phyloP scores from a whole-genome alignment of 2,113 vertebrate species.

The Hyperopisus bebe region DNA sequence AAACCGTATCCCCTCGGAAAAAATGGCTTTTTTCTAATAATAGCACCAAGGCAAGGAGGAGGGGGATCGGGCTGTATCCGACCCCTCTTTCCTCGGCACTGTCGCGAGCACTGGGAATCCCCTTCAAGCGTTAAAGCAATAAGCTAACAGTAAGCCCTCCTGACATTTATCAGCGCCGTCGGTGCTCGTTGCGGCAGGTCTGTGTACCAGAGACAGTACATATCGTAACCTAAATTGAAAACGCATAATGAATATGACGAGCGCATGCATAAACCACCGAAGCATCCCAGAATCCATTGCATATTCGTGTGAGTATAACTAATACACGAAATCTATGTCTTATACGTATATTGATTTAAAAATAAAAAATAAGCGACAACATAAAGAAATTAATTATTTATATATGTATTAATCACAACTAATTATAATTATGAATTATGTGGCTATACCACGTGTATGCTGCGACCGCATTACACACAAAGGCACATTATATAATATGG shows the following conservation, averaged over 20 bases:
- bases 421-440: not conserved
- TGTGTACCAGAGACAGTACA: not conserved
- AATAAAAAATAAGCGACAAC: not conserved
- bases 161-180: not conserved
- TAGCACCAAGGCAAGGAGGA: conserved; percentile 25
- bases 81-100: not conserved
- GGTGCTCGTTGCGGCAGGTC: not conserved
- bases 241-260: not conserved
- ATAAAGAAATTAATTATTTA: not conserved
- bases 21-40: conserved; percentile 39
- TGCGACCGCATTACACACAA: not conserved
- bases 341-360: not conserved
- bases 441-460: not conserved
- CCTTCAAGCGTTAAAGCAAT: not conserved
- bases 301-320: not conserved
- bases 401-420: not conserved
- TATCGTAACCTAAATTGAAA: not conserved
- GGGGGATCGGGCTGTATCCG: not conserved
- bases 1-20: conserved; percentile 28
- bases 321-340: not conserved
- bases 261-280: not conserved
- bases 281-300: not conserved
- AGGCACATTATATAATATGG: conserved; percentile 18
- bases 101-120: not conserved
- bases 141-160: not conserved